Percentiles rank a stretch among this genome's conserved stretches.
These are phyloP conservation scores for Trichonephila inaurata DNA, from an alignment of 1,140 invertebrate species.

Conservation along the genomic window DNA sequence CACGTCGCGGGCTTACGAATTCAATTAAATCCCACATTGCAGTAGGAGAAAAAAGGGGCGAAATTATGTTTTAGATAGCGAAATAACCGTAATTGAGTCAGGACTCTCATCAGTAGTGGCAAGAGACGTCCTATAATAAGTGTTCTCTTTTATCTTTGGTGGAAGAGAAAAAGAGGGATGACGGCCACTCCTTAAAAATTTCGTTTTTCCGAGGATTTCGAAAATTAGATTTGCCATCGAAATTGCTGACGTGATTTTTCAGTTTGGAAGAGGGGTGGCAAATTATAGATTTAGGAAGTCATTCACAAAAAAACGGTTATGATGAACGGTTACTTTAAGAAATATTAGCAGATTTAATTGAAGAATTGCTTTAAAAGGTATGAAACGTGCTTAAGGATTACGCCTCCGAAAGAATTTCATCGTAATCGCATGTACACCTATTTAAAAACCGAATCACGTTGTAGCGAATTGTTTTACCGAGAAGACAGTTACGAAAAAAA, in stretches of 20 bases:
- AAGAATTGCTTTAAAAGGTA: neutral
- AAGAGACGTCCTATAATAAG: neutral
- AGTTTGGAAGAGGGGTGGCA: slow-evolving; percentile 1
- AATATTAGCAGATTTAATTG: neutral
- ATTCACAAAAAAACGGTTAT: neutral
- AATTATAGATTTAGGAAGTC: neutral
- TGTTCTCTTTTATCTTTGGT: neutral
- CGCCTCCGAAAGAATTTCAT: too few relatives aligned
- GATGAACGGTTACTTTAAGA: neutral
- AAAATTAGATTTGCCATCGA: slow-evolving; percentile 34
- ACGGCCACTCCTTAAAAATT: slow-evolving; percentile 35
- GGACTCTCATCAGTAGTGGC: slow-evolving; percentile 38
- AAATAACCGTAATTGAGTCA: neutral
- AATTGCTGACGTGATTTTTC: neutral
- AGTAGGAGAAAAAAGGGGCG: neutral
- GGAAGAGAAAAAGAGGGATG: neutral
- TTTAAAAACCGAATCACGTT: too few relatives aligned
- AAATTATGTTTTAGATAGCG: slow-evolving; percentile 20
- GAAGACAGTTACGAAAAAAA: too few relatives aligned
- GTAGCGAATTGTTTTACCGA: too few relatives aligned
- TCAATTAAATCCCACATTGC: slow-evolving; percentile 63
- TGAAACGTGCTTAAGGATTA: too few relatives aligned
- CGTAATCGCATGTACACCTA: too few relatives aligned
- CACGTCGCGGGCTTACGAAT: slow-evolving; percentile 46
- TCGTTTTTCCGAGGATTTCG: neutral